These are phyloP conservation scores for Iphiclides podalirius DNA, from an alignment of 2,888 invertebrate species.

Conservation along the genomic window DNA sequence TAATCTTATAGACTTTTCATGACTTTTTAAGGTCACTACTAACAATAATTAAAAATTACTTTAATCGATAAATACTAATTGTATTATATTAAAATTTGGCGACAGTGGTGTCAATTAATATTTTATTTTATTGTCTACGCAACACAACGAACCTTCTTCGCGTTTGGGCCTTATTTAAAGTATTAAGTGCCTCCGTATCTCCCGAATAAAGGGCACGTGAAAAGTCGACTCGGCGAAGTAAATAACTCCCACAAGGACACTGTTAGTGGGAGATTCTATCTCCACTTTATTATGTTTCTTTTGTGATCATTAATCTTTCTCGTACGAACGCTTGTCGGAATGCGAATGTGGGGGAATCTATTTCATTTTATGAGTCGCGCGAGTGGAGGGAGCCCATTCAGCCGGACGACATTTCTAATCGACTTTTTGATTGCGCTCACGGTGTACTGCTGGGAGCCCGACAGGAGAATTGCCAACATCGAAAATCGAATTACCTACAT, in stretches of 20 bases:
- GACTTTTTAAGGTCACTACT: too few species aligned
- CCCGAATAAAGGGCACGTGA: conserved; percentile 63
- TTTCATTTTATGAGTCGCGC: conserved; percentile 79
- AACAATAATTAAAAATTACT: too few species aligned
- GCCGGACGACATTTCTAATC: conserved; percentile 78
- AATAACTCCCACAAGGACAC: conserved; percentile 80
- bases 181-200: conserved; percentile 31
- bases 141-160: too few species aligned
- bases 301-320: conserved; percentile 81
- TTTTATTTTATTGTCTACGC: too few species aligned
- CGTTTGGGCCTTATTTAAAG: conserved; percentile 40
- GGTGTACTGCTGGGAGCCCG: conserved; percentile 55
- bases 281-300: conserved; percentile 80
- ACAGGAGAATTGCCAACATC: conserved; percentile 47
- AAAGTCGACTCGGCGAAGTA: conserved; percentile 71
- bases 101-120: too few species aligned
- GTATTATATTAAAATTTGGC: too few species aligned
- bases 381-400: conserved; percentile 73
- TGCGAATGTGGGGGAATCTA: conserved; percentile 81
- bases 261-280: conserved; percentile 79
- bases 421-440: conserved; percentile 78
- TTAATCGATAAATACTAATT: too few species aligned
- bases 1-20: too few species aligned
- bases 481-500: conserved; percentile 44
- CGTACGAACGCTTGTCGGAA: conserved; percentile 81